A percentile compares a stretch with the other conserved stretches of the same genome.
These are phyloP conservation scores for Ammodytes dubius DNA, from an alignment of 2,113 vertebrate genomes.

Conservation along the genomic window DNA sequence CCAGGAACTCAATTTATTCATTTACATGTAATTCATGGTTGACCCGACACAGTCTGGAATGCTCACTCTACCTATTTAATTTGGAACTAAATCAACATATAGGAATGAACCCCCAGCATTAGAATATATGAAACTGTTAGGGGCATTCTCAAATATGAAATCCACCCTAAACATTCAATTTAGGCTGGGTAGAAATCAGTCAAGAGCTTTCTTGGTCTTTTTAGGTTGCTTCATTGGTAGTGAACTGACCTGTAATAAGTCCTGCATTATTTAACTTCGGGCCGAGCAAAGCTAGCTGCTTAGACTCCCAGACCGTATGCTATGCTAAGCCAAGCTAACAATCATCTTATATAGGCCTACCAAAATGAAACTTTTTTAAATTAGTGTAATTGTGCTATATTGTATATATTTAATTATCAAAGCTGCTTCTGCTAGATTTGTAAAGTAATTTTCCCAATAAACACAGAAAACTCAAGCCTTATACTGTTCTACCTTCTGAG, in stretches of 20 bases:
- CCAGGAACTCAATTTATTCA: slow-evolving; percentile 52
- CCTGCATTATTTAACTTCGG: too few relatives aligned
- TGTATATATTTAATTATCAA: not conserved
- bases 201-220: not conserved
- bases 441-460: not conserved
- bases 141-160: slow-evolving; percentile 20
- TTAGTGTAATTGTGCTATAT: not conserved
- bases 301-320: not conserved
- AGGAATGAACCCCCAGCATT: slow-evolving; percentile 71
- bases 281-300: not conserved
- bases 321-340: not conserved
- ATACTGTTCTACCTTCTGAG: not conserved
- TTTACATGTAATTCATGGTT: slow-evolving; percentile 60
- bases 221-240: not conserved
- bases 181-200: not conserved
- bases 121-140: slow-evolving; percentile 55
- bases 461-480: not conserved
- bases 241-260: not conserved
- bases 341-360: too few relatives aligned
- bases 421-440: not conserved
- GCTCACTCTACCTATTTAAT: slow-evolving; percentile 57
- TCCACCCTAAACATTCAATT: slow-evolving; percentile 21
- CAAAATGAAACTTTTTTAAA: too few relatives aligned
- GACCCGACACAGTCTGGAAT: slow-evolving; percentile 20
- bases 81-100: slow-evolving; percentile 34